Base-by-base conservation (phyloP, 2,113 vertebrate species). In the Dromas ardeola region DNA sequence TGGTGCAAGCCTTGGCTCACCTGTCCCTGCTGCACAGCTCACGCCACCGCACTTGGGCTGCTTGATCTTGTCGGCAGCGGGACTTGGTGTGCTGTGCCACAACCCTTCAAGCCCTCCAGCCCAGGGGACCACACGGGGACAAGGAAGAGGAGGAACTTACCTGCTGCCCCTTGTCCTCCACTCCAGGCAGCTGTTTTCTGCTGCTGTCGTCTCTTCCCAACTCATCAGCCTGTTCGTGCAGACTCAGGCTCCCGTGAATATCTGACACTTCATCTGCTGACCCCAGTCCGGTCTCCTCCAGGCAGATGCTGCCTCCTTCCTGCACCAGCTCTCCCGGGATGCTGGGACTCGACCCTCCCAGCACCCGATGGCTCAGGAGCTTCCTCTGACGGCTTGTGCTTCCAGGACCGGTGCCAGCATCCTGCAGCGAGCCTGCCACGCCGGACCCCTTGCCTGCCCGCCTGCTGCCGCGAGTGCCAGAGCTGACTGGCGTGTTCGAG, bases 241-340 rank as follows among this genome's bases (percentile, higher is more conserved):
- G 94, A 19, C 93, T 92, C 94, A 94, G 88, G 85, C 85, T 93
- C 32, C 87, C 95, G 0, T 97, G 95, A 45, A 96, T 95, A 71
- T 96, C 95, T 1, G 96, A 93, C 42, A 86, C 81, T 6, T 97
- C 96, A 27, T 95, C 96, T 55, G 95, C 95, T 2, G 95, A 95
- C 53, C 83, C 95, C 90, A 95, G 96, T 78, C 83, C 86, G 0
- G n/a, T 71, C 65, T 93, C 96, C 59, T 97, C 92, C 83, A 97
- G 79, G 74, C 79, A 94, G 49, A 92, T 70, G 73, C 85, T 91
- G 79, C n/a, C 79, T 80, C 36, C 82, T 67, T 84, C 55, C 47
- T 90, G n/a, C 13, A 63, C 81, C 91, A 96, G 88, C 82, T 86
- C 74, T 77, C 93, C 95, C 1, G 94, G 92, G 69, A 95, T 96